phyloP scores from a whole-genome alignment of 2,888 invertebrate genomes.

The Aricia artaxerxes region DNA sequence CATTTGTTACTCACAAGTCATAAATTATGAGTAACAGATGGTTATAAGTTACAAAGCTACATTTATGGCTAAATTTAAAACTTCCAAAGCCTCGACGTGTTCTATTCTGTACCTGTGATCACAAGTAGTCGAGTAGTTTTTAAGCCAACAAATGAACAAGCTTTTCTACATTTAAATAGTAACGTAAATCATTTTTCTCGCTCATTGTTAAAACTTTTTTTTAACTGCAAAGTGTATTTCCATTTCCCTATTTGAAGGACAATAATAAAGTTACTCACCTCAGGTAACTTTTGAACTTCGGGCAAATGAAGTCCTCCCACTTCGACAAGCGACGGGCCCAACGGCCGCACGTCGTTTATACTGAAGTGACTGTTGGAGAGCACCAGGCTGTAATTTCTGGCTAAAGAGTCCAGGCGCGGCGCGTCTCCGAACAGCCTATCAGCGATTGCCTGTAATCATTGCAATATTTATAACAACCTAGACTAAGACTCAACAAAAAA shows the following conservation, averaged over 20 bases:
- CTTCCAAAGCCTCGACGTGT: no score
- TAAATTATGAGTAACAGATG: background rate
- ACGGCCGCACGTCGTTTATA: constrained; percentile 77
- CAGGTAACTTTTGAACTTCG: constrained; percentile 63
- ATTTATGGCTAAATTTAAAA: no score
- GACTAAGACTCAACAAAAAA: background rate
- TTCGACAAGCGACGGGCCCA: constrained; percentile 78
- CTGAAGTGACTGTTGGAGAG: constrained; percentile 80
- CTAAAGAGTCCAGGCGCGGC: constrained; percentile 65
- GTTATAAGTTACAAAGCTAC: background rate
- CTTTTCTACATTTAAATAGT: no score
- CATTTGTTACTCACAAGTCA: no score
- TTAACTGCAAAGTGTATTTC: no score
- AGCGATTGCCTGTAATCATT: constrained; percentile 61
- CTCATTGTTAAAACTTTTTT: background rate
- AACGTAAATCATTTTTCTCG: background rate
- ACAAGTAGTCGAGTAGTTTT: no score
- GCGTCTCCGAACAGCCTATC: constrained; percentile 75
- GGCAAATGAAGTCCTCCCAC: constrained; percentile 80
- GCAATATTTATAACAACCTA: background rate
- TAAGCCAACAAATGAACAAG: no score
- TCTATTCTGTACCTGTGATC: no score
- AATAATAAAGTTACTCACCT: constrained; percentile 53
- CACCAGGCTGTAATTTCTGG: constrained; percentile 76
- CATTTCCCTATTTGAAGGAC: no score